Percentiles rank a stretch among this genome's conserved stretches.
These are phyloP conservation scores for Tryphoninae sp. DNA, from an alignment of 2,888 invertebrate species.

Conservation along the genomic window DNA sequence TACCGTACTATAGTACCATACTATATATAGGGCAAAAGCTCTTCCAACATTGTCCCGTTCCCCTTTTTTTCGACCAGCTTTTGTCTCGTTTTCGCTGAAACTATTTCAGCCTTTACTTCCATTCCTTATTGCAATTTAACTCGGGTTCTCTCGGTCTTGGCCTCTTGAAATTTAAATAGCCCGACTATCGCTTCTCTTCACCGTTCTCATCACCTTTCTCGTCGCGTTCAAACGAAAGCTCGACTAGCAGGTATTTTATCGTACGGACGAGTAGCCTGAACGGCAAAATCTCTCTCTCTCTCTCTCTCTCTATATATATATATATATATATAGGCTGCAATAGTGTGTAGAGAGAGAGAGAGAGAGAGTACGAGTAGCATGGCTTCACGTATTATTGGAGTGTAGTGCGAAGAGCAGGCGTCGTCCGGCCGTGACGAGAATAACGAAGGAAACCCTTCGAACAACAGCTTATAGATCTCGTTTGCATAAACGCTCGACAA, in stretches of 20 bases:
- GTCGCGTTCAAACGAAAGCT: constrained; percentile 25
- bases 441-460: constrained; percentile 60
- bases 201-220: constrained; percentile 36
- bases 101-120: constrained; percentile 30
- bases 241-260: constrained; percentile 11
- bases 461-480: constrained; percentile 60
- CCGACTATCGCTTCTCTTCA: background rate
- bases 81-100: constrained; percentile 19
- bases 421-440: constrained; percentile 55
- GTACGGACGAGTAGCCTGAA: background rate
- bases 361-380: constrained; percentile 12
- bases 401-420: constrained; percentile 10
- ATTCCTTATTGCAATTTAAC: constrained; percentile 57
- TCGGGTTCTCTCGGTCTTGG: constrained; percentile 11
- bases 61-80: constrained; percentile 1
- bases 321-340: background rate
- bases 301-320: background rate
- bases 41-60: background rate
- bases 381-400: constrained; percentile 22
- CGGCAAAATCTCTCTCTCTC: constrained; percentile 2
- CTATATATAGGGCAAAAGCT: background rate
- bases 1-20: background rate
- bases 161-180: constrained; percentile 21
- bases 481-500: constrained; percentile 62
- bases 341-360: too few relatives aligned